Base-by-base conservation (phyloP, 2,888 invertebrate genomes). In the Cerastis rubricosa region DNA sequence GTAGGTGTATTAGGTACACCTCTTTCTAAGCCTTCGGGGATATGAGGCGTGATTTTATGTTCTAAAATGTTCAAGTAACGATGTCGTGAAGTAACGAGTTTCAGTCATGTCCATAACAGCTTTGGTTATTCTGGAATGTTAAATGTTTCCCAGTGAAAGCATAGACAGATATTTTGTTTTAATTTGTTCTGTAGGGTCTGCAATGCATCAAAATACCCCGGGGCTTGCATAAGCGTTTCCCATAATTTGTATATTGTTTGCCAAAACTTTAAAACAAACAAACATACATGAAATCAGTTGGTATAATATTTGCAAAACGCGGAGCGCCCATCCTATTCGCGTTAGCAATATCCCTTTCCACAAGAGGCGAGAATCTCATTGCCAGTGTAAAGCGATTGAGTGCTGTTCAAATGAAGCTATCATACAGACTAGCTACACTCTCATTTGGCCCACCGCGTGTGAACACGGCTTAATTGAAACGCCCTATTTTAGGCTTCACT, bases 381-480 rank as follows among this genome's bases (percentile, higher is more conserved):
- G 43, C 17, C 40, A 25, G 17, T 47, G 19, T 67, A 74, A 81
- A 14, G 40, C 74, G 51, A 81, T 76, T 59, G 40, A 9, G 51
- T 14, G n/a, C 61, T 65, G 35, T 73, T 70, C 51, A 54, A 74
- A 80, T 74, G 59, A 51, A 76, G 67, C 67, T 68, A 73, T 76
- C 71, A 47, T 74, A 76, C 73, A 40, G 40, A 40, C 51, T 65
- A 61, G 29, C 47, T 61, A 73, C 76, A 61, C 65, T 69, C 76
- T 69, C 61, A 59, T 84, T 49, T 29, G 40, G 59, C 4, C 4
- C 43, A 54, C 49, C 71, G 25, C 71, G 40, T 75, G 65, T 70
- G 71, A 84, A 80, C 65, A 80, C 5, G 61, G 61, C 49, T 74
- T 83, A 73, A 83, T 83, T 84, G 73, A 51, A 82, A 71, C 68